phyloP scores from a whole-genome alignment of 2,113 vertebrate genomes.

The Plecotus auritus region DNA sequence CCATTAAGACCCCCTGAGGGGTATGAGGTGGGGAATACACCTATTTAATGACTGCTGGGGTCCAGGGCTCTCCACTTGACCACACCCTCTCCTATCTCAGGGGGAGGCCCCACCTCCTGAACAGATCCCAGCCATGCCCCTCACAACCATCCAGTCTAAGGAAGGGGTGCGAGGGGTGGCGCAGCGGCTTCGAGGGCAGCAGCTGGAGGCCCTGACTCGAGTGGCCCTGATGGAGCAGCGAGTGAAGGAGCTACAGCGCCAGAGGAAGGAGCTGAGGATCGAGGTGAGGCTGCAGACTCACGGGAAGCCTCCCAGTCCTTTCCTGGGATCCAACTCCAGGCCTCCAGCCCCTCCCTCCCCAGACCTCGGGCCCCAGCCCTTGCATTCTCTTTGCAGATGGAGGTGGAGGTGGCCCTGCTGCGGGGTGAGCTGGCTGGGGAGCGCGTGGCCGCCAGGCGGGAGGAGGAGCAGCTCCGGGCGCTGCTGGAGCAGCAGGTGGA shows the following conservation, averaged over 20 bases:
- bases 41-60: neutral
- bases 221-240: constrained; percentile 80
- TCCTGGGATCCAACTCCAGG: neutral
- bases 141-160: fast-evolving
- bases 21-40: neutral
- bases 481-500: constrained; percentile 75
- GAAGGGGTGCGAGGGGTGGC: constrained; percentile 23
- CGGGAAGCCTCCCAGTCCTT: neutral
- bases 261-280: constrained; percentile 88
- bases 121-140: neutral
- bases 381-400: constrained; percentile 79
- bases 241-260: constrained; percentile 88
- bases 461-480: constrained; percentile 78
- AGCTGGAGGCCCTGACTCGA: constrained; percentile 60
- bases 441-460: constrained; percentile 75
- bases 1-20: neutral
- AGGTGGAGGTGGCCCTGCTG: constrained; percentile 90
- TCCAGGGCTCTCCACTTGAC: neutral
- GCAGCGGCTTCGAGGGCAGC: constrained; percentile 26
- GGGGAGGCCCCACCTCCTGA: neutral
- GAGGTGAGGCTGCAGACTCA: constrained; percentile 78
- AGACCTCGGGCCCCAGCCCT: neutral
- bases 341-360: neutral
- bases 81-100: constrained; percentile 4
- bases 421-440: constrained; percentile 89